A percentile compares a stretch with the other conserved stretches of the same genome.
phyloP scores from a whole-genome alignment of 1,140 invertebrate genomes.

The Eubasilissa regina region DNA sequence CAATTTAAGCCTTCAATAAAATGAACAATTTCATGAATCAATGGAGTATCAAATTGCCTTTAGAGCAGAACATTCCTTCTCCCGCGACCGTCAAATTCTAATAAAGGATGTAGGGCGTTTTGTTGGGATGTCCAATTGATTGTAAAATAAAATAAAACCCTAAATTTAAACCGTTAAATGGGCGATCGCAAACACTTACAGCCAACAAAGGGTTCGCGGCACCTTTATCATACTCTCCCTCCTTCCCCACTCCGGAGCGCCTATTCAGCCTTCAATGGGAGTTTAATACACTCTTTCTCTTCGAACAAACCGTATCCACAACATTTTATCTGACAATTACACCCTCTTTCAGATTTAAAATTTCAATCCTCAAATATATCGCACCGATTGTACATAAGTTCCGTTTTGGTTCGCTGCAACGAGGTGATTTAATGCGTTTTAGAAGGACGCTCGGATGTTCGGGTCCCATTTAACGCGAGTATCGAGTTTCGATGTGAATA shows the following conservation, averaged over 20 bases:
- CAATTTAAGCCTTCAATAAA: background rate
- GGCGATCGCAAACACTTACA: constrained; percentile 52
- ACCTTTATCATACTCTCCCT: constrained; percentile 39
- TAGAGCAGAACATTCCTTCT: constrained; percentile 17
- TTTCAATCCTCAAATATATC: background rate
- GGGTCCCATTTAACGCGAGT: constrained; percentile 35
- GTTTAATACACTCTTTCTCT: constrained; percentile 54
- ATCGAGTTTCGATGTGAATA: constrained; percentile 53
- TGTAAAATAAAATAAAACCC: constrained; percentile 49
- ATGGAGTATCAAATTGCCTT: constrained; percentile 25
- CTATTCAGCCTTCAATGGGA: constrained; percentile 44
- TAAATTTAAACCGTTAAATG: constrained; percentile 52
- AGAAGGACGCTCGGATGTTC: constrained; percentile 3
- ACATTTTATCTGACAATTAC: constrained; percentile 37
- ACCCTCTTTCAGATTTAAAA: constrained; percentile 32
- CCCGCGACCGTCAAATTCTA: constrained; percentile 26
- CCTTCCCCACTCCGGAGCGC: constrained; percentile 32
- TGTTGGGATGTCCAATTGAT: constrained; percentile 52
- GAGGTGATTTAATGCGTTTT: constrained; percentile 36
- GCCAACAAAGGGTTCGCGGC: constrained; percentile 47
- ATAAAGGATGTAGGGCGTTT: constrained; percentile 46
- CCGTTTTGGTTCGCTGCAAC: constrained; percentile 10
- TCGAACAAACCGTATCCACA: constrained; percentile 39
- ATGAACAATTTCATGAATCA: constrained; percentile 13
- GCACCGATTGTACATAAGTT: background rate